Percentiles rank a stretch among this genome's conserved stretches.
Evolutionary conservation across 2,113 vertebrate genomes (phyloP).

Genomic region (Dasyornis broadbenti): DNA sequence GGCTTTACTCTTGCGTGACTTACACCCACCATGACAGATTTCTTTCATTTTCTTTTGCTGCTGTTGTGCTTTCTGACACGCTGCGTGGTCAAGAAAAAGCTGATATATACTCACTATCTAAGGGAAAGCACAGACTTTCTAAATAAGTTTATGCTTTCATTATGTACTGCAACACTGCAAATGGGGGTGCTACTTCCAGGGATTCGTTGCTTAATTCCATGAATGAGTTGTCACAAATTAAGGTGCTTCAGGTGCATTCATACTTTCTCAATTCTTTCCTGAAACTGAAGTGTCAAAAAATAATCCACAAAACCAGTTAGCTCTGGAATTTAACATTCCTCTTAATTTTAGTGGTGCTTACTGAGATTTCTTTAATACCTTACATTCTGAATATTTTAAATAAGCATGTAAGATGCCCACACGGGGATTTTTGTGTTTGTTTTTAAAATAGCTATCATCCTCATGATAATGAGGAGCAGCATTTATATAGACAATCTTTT

Average conservation of each 20-base stretch:
- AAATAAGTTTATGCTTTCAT: conserved; percentile 41
- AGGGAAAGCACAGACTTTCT: neutral
- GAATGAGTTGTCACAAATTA: conserved; percentile 34
- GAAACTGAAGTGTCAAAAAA: neutral
- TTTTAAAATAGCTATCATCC: conserved; percentile 40
- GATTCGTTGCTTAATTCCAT: conserved; percentile 14
- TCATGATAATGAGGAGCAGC: conserved; percentile 18
- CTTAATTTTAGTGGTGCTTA: conserved; percentile 4
- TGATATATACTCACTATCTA: neutral
- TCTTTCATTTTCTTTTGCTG: neutral
- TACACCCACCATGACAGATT: neutral
- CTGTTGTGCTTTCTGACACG: neutral
- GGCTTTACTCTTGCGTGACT: conserved; percentile 6
- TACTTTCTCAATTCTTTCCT: conserved; percentile 41
- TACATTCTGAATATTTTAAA: conserved; percentile 39
- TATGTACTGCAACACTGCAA: neutral
- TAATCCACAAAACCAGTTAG: neutral
- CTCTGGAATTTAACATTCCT: conserved; percentile 15
- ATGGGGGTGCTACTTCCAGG: neutral
- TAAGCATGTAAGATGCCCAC: neutral
- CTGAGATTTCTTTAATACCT: conserved; percentile 53
- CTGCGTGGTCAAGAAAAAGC: conserved; percentile 4
- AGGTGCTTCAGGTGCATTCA: conserved; percentile 1
- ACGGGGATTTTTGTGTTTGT: neutral
- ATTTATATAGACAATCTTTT: conserved; percentile 14